phyloP scores from a whole-genome alignment of 2,888 invertebrate species.

The Leucophenga montana region DNA sequence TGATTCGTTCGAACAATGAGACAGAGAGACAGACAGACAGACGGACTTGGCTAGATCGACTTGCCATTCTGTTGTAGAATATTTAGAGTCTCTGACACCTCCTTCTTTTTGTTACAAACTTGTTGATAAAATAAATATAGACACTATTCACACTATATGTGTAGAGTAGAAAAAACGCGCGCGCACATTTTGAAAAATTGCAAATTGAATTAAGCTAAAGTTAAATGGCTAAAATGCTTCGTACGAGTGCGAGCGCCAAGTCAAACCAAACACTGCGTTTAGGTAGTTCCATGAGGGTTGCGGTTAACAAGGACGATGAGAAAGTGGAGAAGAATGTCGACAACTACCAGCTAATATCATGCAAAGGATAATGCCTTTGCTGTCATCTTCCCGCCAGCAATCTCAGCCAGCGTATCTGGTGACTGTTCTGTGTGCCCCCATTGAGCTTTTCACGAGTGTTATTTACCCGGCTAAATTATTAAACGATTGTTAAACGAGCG shows the following conservation, averaged over 20 bases:
- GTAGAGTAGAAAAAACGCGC: slow-evolving; percentile 21
- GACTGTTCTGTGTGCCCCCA: neutral
- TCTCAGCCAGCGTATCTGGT: no score
- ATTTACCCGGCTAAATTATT: slow-evolving; percentile 69
- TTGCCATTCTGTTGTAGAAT: no score
- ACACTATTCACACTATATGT: no score
- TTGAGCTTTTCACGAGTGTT: slow-evolving; percentile 54
- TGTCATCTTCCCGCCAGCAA: slow-evolving; percentile 9
- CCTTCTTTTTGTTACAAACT: no score
- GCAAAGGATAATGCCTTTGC: slow-evolving; percentile 53
- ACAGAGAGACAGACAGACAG: no score
- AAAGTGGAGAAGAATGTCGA: slow-evolving; percentile 47
- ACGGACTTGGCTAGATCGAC: no score
- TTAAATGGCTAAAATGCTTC: slow-evolving; percentile 69
- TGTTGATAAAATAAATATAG: no score
- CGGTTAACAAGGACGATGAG: slow-evolving; percentile 59
- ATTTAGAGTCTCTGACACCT: no score
- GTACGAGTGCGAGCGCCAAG: slow-evolving; percentile 37
- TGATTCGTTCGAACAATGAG: no score
- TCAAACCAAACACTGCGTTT: neutral
- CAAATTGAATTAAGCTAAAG: slow-evolving; percentile 73
- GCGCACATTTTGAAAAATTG: slow-evolving; percentile 71
- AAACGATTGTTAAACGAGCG: slow-evolving; percentile 69
- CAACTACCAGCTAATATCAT: slow-evolving; percentile 59
- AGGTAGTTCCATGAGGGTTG: slow-evolving; percentile 51